Conservation (phyloP, 1,140 invertebrate genomes). For the Lerema accius region DNA sequence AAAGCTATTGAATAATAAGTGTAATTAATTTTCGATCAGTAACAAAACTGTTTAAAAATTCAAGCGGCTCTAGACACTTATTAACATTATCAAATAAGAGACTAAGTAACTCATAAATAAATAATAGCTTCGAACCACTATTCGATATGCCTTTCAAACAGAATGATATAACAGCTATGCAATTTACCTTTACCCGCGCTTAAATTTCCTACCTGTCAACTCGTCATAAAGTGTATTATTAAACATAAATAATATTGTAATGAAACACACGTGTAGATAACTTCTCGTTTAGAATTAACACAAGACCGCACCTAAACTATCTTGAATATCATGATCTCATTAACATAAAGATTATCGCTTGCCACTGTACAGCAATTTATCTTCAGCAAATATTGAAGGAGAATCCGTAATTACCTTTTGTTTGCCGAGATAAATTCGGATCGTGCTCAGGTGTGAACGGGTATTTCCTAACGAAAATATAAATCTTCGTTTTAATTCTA, state of each 20-base stretch:
- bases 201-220: conserved; percentile 19
- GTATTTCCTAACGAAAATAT: conserved; percentile 42
- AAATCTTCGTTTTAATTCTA: conserved; percentile 33
- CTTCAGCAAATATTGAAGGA: conserved; percentile 72
- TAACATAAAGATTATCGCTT: conserved; percentile 62
- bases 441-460: conserved; percentile 45
- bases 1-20: no score
- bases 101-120: neutral
- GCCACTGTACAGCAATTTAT: conserved; percentile 66
- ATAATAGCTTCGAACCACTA: neutral
- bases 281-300: conserved; percentile 2
- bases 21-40: no score
- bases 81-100: neutral
- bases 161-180: neutral
- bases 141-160: conserved; percentile 13
- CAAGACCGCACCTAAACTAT: conserved; percentile 31
- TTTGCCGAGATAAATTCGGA: conserved; percentile 69
- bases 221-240: conserved; percentile 1
- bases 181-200: conserved; percentile 3
- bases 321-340: conserved; percentile 48
- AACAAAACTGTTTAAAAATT: no score
- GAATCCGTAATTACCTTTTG: conserved; percentile 68
- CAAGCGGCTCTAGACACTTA: no score
- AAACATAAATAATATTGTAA: conserved; percentile 13
- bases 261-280: conserved; percentile 18